Percentiles rank a stretch among this genome's conserved stretches.
Evolutionary conservation across 2,113 vertebrate genomes (phyloP).

Genomic region (Trichechus manatus): DNA sequence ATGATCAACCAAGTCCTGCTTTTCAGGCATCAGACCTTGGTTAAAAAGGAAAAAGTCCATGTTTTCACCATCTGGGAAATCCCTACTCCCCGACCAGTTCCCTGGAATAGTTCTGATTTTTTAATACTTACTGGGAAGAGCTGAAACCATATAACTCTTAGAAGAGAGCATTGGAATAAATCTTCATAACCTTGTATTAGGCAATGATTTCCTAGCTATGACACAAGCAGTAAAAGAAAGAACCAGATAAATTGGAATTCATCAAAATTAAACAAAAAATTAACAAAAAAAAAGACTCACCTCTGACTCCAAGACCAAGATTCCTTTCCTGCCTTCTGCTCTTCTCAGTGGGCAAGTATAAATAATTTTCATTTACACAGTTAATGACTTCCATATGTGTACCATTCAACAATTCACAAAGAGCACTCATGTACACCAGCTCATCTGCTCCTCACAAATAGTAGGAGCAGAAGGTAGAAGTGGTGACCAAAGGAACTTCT

Average conservation of each 20-base stretch:
- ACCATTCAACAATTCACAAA: neutral
- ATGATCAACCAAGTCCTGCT: neutral
- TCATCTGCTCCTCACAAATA: neutral
- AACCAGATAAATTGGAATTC: neutral
- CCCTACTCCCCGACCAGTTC: neutral
- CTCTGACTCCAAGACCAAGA: neutral
- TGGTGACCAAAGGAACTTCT: neutral
- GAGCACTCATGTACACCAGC: neutral
- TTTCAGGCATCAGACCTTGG: neutral
- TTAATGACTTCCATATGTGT: neutral
- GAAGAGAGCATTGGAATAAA: neutral
- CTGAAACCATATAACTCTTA: neutral
- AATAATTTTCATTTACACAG: neutral
- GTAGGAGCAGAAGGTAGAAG: neutral
- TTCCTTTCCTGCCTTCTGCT: neutral
- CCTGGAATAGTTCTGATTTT: neutral
- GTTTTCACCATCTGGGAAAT: neutral
- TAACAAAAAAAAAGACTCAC: neutral
- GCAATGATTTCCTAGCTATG: neutral
- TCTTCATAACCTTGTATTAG: neutral
- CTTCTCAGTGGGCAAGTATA: neutral
- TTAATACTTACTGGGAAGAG: neutral
- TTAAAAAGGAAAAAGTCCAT: neutral
- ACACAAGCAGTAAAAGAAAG: neutral
- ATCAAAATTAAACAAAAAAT: neutral